Percentiles rank a stretch among this genome's conserved stretches.
These are phyloP conservation scores for Protaetia brevitarsis DNA, from an alignment of 1,140 invertebrate species.

Conservation along the genomic window DNA sequence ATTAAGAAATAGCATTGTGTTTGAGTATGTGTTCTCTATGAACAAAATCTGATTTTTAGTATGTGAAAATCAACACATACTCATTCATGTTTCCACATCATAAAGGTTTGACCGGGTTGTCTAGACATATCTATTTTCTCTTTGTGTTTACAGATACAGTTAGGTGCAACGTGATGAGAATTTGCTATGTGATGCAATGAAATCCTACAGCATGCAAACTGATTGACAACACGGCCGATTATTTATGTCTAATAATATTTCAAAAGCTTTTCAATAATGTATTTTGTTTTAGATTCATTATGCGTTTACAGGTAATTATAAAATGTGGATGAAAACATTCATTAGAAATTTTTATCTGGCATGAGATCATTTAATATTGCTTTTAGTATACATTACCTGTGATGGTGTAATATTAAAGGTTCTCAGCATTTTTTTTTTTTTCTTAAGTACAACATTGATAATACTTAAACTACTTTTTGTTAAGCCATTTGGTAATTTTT, in stretches of 20 bases:
- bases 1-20: constrained; percentile 19
- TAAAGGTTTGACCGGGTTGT: constrained; percentile 28
- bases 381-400: neutral
- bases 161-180: constrained; percentile 31
- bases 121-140: constrained; percentile 48
- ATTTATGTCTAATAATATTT: constrained; percentile 14
- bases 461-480: no score
- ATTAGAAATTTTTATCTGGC: neutral
- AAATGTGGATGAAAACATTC: constrained; percentile 17
- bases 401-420: neutral
- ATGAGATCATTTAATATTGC: constrained; percentile 14
- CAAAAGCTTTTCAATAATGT: constrained; percentile 7
- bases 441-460: no score
- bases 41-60: neutral
- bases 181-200: constrained; percentile 15
- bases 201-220: constrained; percentile 20
- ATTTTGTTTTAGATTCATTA: constrained; percentile 13
- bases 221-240: constrained; percentile 18
- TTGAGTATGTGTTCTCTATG: constrained; percentile 23
- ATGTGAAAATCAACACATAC: constrained; percentile 30
- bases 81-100: constrained; percentile 29
- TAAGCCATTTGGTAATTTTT: no score
- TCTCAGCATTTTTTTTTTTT: neutral
- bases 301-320: constrained; percentile 16
- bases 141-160: constrained; percentile 50